Conservation (phyloP, 2,888 invertebrate genomes). For the Camponotus fellah region DNA sequence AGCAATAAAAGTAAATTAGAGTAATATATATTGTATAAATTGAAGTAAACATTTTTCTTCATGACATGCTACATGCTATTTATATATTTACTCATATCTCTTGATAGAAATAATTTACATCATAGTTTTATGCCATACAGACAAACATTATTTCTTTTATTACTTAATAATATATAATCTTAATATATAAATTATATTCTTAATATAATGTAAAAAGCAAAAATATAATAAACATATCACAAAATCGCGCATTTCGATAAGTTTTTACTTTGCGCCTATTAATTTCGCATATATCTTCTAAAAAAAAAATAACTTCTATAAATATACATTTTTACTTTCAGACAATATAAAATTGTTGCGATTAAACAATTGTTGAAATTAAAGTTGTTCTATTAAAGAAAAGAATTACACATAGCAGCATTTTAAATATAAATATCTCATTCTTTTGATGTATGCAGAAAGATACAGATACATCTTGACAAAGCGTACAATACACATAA, state of each 20-base stretch:
- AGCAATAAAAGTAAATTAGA: neutral
- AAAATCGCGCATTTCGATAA: constrained; percentile 1
- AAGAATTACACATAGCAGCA: neutral
- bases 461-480: neutral
- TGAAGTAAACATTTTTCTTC: constrained; percentile 19
- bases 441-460: constrained; percentile 17
- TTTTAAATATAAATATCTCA: neutral
- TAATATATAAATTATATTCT: too few species aligned
- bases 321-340: neutral
- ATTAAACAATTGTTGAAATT: too few species aligned
- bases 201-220: neutral
- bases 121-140: neutral
- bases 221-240: neutral
- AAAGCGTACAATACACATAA: constrained; percentile 32
- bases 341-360: neutral
- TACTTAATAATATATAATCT: neutral
- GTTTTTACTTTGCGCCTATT: constrained; percentile 1
- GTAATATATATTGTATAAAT: neutral
- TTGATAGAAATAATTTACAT: neutral
- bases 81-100: constrained; percentile 21
- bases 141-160: neutral
- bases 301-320: neutral
- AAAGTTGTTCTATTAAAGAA: constrained; percentile 28
- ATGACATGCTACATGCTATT: constrained; percentile 60
- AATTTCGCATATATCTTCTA: constrained; percentile 4